phyloP scores from a whole-genome alignment of 2,888 invertebrate genomes.

The Electrophaes corylata region DNA sequence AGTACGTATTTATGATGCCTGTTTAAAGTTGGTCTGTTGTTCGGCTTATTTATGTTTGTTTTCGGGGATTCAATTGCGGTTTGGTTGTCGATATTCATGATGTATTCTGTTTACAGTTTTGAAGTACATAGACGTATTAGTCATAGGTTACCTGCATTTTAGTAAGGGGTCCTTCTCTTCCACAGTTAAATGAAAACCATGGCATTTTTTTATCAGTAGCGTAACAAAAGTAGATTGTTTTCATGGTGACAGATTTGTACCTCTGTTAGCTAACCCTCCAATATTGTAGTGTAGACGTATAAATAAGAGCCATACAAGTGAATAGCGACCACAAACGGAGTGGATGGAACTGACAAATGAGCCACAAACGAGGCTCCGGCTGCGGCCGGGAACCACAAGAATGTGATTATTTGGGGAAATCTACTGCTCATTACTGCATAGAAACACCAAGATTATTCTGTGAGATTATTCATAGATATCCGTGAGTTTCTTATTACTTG shows the following conservation, averaged over 20 bases:
- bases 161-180: too few relatives aligned
- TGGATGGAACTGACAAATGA: slow-evolving; percentile 25
- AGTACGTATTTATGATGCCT: slow-evolving; percentile 64
- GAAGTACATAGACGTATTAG: neutral
- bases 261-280: neutral
- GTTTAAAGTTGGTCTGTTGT: slow-evolving; percentile 59
- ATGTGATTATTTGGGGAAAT: slow-evolving; percentile 34
- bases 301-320: slow-evolving; percentile 6
- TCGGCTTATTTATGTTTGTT: slow-evolving; percentile 52
- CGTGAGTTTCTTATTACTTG: too few relatives aligned
- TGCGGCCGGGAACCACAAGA: neutral
- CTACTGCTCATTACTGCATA: neutral
- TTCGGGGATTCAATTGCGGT: slow-evolving; percentile 45
- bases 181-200: too few relatives aligned
- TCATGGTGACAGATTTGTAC: neutral
- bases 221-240: neutral
- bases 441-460: neutral
- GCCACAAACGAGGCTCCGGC: slow-evolving; percentile 25
- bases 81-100: slow-evolving; percentile 27
- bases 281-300: slow-evolving; percentile 1
- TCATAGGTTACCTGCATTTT: neutral
- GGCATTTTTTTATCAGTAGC: too few relatives aligned
- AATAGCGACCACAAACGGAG: slow-evolving; percentile 23
- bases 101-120: neutral
- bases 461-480: neutral